phyloP scores from a whole-genome alignment of 2,113 vertebrate species.

The Heloderma charlesbogerti region DNA sequence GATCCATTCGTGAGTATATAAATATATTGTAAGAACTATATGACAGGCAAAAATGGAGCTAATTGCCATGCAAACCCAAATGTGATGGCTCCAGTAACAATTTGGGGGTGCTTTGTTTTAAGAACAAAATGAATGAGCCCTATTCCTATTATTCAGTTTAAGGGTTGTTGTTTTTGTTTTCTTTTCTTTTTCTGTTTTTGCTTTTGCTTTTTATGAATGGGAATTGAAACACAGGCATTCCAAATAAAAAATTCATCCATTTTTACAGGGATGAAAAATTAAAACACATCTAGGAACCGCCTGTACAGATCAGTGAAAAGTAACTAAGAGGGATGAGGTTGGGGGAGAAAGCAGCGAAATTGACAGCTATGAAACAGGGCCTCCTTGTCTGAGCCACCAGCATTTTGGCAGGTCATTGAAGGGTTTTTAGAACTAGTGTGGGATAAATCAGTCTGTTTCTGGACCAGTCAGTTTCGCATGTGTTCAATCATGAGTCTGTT shows the following conservation, averaged over 20 bases:
- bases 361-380: neutral
- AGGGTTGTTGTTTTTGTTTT: too few species aligned
- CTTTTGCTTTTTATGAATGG: too few species aligned
- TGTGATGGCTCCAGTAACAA: neutral
- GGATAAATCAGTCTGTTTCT: too few species aligned
- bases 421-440: neutral
- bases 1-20: neutral
- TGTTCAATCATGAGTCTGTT: too few species aligned
- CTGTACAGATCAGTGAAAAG: neutral
- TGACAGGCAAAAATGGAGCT: neutral
- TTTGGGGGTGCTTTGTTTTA: neutral
- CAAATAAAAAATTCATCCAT: neutral
- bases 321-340: neutral
- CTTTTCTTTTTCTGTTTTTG: neutral
- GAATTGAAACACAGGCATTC: neutral
- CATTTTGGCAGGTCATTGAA: neutral
- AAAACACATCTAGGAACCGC: neutral
- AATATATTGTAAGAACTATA: neutral
- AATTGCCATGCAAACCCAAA: neutral
- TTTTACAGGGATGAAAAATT: neutral
- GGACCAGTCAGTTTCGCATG: too few species aligned
- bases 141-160: neutral
- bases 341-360: neutral
- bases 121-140: neutral
- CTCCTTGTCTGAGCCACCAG: neutral